Conservation (phyloP, 2,797 vertebrate genomes). For the Sandelia bainsii region DNA sequence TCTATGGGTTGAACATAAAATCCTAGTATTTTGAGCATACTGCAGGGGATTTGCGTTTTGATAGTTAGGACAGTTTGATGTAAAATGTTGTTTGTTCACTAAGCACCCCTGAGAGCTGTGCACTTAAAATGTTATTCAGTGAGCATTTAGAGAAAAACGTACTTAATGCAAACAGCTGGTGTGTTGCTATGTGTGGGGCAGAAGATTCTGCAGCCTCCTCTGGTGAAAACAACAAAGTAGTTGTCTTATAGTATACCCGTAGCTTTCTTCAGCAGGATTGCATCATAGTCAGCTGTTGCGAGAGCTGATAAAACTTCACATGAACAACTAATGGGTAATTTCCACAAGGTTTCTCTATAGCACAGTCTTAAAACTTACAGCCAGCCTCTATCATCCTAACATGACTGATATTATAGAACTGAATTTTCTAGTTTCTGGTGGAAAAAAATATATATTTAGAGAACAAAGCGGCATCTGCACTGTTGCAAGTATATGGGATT, state of each 20-base stretch:
- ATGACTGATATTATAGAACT: not conserved
- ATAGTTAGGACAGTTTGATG: slow-evolving; percentile 61
- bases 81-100: slow-evolving; percentile 62
- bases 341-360: not conserved
- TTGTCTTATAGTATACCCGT: slow-evolving; percentile 2
- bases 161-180: slow-evolving; percentile 34
- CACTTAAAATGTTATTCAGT: slow-evolving; percentile 19
- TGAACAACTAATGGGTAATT: slow-evolving; percentile 1
- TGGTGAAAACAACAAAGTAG: not conserved
- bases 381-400: slow-evolving; percentile 1
- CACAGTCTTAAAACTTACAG: not conserved
- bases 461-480: slow-evolving; percentile 43
- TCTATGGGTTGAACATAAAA: slow-evolving; percentile 29
- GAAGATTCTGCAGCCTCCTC: slow-evolving; percentile 3
- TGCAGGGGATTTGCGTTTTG: slow-evolving; percentile 37
- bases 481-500: slow-evolving; percentile 33
- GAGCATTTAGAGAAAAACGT: slow-evolving; percentile 26
- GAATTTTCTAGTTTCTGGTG: slow-evolving; percentile 19
- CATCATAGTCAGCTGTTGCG: not conserved
- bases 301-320: slow-evolving; percentile 8
- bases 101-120: slow-evolving; percentile 45
- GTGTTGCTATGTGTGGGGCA: slow-evolving; percentile 19
- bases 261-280: not conserved
- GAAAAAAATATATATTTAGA: slow-evolving; percentile 14
- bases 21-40: slow-evolving; percentile 37